These are phyloP conservation scores for Dicrurus megarhynchus DNA, from an alignment of 2,113 vertebrate species.

Conservation along the genomic window DNA sequence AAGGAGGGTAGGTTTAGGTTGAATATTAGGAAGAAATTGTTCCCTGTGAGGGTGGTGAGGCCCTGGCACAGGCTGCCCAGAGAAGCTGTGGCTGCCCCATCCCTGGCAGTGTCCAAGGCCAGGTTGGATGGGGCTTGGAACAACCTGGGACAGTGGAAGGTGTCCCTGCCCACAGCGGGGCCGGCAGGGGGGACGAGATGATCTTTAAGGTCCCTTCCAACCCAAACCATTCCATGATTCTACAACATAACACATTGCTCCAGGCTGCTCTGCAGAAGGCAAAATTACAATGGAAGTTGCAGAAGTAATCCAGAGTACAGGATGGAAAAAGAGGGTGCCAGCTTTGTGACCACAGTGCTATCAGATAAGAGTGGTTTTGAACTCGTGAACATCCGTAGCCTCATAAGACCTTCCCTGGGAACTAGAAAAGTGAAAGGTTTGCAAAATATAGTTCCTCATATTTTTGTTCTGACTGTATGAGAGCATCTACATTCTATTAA, in stretches of 20 bases:
- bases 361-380: background rate
- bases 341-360: background rate
- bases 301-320: background rate
- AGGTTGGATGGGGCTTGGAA: fast-evolving
- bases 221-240: background rate
- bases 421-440: background rate
- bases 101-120: background rate
- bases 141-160: background rate
- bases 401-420: background rate
- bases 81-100: background rate
- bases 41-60: background rate
- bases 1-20: background rate
- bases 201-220: background rate
- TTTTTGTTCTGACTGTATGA: background rate
- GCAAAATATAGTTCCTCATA: background rate
- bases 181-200: fast-evolving
- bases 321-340: background rate
- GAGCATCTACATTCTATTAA: background rate
- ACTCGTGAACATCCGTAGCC: background rate
- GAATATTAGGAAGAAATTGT: background rate
- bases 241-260: background rate
- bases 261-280: background rate
- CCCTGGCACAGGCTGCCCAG: background rate
- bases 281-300: background rate
- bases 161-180: background rate